Evolutionary conservation across 2,888 invertebrate species (phyloP), one percentile per base, ranked within the genome.

Genomic region (Aromia moschata): DNA sequence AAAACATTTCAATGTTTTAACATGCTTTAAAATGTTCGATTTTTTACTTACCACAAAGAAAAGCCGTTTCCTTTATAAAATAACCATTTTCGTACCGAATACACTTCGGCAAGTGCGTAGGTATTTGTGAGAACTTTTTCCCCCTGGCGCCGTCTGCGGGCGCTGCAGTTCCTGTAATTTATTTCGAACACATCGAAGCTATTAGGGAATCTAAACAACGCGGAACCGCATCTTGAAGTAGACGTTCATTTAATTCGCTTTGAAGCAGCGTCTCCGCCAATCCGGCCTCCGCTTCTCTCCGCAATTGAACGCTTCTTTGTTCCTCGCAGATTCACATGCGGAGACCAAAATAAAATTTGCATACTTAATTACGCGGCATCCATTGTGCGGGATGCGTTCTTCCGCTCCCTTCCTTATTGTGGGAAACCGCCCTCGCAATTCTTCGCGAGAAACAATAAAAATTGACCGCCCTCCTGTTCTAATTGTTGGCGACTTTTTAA

Each of bases 341-440:
- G 65, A 68, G 63, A 61, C 71, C 71, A 72, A 74, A 75, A 75
- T 74, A 75, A 75, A 75, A 75, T 75, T 74, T 75, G 72, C 75
- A 75, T 75, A 75, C 70, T 74, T 75, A 75, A 75, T 75, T 75
- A 71, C 73, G 64, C 64, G 56, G 59, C 62, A 60, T 60, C 65
- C 49, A 65, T 62, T 62, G 60, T 62, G 55, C 49, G 55, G 58
- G 58, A 64, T 66, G 68, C 64, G 66, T 61, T 54, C 54, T 54
- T 65, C 58, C 61, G 63, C 58, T 52, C 49, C 53, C 60, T 31
- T 45, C 54, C 60, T 56, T 54, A 62, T 63, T 63, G 60, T 63
- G 49, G 55, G 44, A 44, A 61, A 52, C 52, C 40, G 52, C 52
- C 52, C 52, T 31, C 41, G 17, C 52, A 16, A 41, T 52, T 12